These are phyloP conservation scores for Ceuthmochares aereus DNA, from an alignment of 2,113 vertebrate genomes.

Conservation along the genomic window DNA sequence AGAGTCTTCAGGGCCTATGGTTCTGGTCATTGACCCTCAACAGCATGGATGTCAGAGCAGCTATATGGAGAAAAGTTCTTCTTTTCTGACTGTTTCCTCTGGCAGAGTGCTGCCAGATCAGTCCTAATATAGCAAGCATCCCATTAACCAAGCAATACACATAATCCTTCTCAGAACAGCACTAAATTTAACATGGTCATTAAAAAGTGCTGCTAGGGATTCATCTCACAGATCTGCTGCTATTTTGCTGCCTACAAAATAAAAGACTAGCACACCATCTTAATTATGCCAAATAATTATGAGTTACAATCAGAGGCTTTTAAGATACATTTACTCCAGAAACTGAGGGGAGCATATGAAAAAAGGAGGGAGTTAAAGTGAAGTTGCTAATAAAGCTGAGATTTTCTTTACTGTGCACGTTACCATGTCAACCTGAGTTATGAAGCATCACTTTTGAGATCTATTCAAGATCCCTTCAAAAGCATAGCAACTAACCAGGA, in stretches of 20 bases:
- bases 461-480: slow-evolving; percentile 61
- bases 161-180: slow-evolving; percentile 14
- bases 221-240: not conserved
- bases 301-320: slow-evolving; percentile 27
- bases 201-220: slow-evolving; percentile 37
- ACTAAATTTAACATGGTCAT: slow-evolving; percentile 48
- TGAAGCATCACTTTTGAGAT: slow-evolving; percentile 54
- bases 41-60: not conserved
- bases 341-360: slow-evolving; percentile 10
- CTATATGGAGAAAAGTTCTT: not conserved
- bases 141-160: slow-evolving; percentile 11
- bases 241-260: slow-evolving; percentile 23
- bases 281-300: slow-evolving; percentile 35
- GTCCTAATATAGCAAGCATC: slow-evolving; percentile 19
- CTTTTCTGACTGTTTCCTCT: not conserved
- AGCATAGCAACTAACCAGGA: slow-evolving; percentile 58
- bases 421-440: slow-evolving; percentile 72
- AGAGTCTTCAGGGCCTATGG: not conserved
- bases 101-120: not conserved
- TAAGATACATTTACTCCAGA: slow-evolving; percentile 40
- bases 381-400: slow-evolving; percentile 60
- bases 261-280: not conserved
- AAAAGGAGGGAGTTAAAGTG: slow-evolving; percentile 48
- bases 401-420: slow-evolving; percentile 58
- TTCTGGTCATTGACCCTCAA: not conserved